These are phyloP conservation scores for Vombatus ursinus DNA, from an alignment of 2,113 vertebrate species.

Conservation along the genomic window DNA sequence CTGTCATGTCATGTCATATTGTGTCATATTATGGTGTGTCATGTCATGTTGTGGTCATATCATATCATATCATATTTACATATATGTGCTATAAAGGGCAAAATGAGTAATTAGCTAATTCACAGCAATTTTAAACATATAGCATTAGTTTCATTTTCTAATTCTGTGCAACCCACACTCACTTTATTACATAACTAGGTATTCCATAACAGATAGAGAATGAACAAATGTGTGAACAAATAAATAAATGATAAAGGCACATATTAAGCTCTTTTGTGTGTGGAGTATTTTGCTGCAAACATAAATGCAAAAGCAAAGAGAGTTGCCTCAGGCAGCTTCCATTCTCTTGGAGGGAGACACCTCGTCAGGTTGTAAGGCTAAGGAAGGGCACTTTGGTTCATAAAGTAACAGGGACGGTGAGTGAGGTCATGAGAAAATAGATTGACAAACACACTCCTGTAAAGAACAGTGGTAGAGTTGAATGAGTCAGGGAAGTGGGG, in stretches of 20 bases:
- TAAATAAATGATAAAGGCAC: not conserved
- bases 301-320: not conserved
- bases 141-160: not conserved
- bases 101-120: not conserved
- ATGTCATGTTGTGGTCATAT: too few relatives aligned
- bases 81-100: not conserved
- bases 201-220: not conserved
- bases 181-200: not conserved
- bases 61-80: too few relatives aligned
- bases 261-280: not conserved
- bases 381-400: not conserved
- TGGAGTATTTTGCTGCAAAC: not conserved
- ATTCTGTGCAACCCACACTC: not conserved
- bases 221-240: not conserved
- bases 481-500: not conserved
- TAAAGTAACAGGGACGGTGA: not conserved
- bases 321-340: not conserved
- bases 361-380: fast-evolving
- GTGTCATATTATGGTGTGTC: too few relatives aligned
- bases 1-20: too few relatives aligned
- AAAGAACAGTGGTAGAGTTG: not conserved
- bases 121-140: not conserved
- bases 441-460: not conserved
- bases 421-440: not conserved
- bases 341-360: not conserved